phyloP scores from a whole-genome alignment of 2,113 vertebrate species.

The Corapipo altera region DNA sequence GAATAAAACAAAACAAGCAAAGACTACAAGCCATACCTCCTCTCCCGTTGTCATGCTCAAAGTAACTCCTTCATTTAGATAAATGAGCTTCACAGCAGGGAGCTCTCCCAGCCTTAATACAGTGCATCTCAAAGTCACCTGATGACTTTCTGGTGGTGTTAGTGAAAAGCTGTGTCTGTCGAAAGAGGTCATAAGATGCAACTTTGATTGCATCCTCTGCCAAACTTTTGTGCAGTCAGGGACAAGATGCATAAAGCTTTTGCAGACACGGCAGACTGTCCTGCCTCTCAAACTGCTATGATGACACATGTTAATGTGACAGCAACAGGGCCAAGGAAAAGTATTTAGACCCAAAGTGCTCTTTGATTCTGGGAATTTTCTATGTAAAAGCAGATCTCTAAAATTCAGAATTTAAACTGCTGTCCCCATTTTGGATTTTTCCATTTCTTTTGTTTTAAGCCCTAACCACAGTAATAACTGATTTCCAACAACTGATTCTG shows the following conservation, averaged over 20 bases:
- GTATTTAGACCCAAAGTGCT: background rate
- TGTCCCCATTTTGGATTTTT: background rate
- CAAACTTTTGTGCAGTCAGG: background rate
- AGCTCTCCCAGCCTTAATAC: background rate
- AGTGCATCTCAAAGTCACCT: background rate
- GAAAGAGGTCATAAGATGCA: background rate
- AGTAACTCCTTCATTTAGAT: conserved; percentile 14
- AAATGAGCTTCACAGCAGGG: background rate
- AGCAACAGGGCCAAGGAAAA: background rate
- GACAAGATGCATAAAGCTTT: background rate
- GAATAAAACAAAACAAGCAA: conserved; percentile 13
- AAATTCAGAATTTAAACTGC: background rate
- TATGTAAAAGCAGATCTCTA: background rate
- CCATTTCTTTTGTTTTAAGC: background rate
- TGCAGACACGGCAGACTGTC: background rate
- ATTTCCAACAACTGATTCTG: background rate
- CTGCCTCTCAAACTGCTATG: background rate
- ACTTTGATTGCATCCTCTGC: background rate
- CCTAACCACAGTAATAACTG: background rate
- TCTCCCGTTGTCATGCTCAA: background rate
- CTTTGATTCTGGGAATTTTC: background rate
- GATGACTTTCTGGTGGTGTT: background rate
- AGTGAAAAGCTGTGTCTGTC: background rate
- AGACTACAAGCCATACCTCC: background rate
- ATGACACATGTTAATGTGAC: fast-evolving